A percentile compares a stretch with the other conserved stretches of the same genome.
Conservation (phyloP, 2,113 vertebrate genomes). For the Sylvia atricapilla region DNA sequence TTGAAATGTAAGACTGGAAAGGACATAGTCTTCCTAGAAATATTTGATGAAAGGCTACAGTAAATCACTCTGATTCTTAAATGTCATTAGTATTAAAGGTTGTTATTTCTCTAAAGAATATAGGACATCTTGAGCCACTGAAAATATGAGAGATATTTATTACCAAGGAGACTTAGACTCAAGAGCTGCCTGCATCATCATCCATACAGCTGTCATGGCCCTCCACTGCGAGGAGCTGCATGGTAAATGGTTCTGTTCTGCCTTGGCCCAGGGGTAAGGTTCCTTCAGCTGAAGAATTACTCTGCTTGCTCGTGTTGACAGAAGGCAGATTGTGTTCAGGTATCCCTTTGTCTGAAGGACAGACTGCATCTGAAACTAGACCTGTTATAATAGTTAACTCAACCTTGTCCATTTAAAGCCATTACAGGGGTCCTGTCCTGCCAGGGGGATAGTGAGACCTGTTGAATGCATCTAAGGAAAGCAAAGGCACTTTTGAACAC, state of each 20-base stretch:
- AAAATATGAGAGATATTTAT: background rate
- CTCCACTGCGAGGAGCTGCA: background rate
- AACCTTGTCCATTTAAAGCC: background rate
- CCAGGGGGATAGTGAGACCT: background rate
- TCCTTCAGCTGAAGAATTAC: constrained; percentile 17
- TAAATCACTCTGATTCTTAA: background rate
- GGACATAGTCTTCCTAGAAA: background rate
- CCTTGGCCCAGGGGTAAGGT: background rate
- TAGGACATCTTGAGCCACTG: background rate
- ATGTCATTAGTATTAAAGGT: background rate
- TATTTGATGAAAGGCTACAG: background rate
- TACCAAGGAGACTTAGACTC: background rate
- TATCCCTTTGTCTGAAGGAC: background rate
- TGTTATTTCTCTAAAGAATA: background rate
- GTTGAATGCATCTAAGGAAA: background rate
- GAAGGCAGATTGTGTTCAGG: background rate
- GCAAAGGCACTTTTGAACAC: background rate
- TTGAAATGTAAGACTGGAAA: background rate
- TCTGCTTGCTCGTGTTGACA: background rate
- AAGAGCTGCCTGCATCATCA: background rate
- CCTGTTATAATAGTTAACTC: background rate
- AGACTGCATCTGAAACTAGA: background rate
- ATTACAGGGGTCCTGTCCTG: background rate
- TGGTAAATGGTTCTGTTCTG: background rate
- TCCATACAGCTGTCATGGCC: background rate